These are phyloP conservation scores for Scelioninae gen. 2 DNA, from an alignment of 2,888 invertebrate genomes.

Conservation along the genomic window DNA sequence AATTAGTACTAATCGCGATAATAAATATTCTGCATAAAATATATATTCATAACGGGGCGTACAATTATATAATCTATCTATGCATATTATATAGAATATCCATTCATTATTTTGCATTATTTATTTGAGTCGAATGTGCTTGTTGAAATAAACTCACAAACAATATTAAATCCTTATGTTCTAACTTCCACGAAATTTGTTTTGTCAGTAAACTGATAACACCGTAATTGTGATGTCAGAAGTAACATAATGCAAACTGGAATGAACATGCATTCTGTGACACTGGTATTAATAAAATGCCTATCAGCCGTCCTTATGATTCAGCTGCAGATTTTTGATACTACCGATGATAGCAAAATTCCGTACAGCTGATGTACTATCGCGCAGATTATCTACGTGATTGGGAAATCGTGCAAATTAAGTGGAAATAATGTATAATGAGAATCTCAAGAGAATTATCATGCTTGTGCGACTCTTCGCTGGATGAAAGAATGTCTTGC, in stretches of 20 bases:
- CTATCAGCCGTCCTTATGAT: conserved; percentile 12
- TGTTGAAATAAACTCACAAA: no score
- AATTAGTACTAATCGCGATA: conserved; percentile 6
- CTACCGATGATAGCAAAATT: conserved; percentile 41
- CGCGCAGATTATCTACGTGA: conserved; percentile 44
- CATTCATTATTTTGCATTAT: background rate
- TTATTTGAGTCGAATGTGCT: background rate
- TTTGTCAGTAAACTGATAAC: no score
- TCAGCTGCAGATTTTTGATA: conserved; percentile 37
- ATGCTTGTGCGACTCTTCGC: conserved; percentile 52
- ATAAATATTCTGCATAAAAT: background rate
- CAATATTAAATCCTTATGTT: no score
- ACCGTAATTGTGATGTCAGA: no score
- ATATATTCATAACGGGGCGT: background rate
- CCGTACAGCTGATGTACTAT: conserved; percentile 42
- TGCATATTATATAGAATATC: background rate
- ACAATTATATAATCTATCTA: background rate
- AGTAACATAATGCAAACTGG: no score
- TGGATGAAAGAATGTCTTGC: conserved; percentile 55
- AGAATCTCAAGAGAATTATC: conserved; percentile 46
- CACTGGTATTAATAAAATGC: conserved; percentile 29
- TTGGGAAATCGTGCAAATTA: conserved; percentile 59
- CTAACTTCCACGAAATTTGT: no score
- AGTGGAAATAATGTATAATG: conserved; percentile 60
- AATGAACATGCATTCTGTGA: background rate